phyloP scores from a whole-genome alignment of 64 coral and sea anemone genomes.

The Actinia tenebrosa region DNA sequence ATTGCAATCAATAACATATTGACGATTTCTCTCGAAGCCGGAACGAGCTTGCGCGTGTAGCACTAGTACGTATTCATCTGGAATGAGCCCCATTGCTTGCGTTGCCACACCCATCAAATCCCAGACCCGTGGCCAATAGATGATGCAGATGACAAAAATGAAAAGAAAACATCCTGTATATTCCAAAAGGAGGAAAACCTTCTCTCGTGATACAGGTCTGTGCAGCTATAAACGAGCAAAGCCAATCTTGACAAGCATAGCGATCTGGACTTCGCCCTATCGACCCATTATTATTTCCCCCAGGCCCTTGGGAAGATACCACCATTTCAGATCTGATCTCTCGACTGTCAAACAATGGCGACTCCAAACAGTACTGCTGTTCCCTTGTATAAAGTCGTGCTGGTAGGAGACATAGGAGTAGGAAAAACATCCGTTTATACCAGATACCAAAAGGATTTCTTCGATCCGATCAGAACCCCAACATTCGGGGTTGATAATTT shows the following conservation, averaged over 20 bases:
- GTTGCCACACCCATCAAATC: too few species aligned
- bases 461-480: conserved; percentile 34
- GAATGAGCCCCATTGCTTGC: too few species aligned
- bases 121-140: too few species aligned
- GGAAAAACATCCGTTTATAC: conserved; percentile 77
- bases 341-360: background rate
- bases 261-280: background rate
- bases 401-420: conserved; percentile 77
- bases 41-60: too few species aligned
- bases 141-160: too few species aligned
- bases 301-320: background rate
- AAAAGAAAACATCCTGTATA: too few species aligned
- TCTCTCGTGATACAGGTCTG: background rate
- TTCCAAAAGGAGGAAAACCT: background rate
- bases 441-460: conserved; percentile 67
- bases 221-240: background rate
- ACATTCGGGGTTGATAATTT: conserved; percentile 72
- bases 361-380: background rate
- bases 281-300: background rate
- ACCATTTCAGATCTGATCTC: background rate
- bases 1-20: background rate
- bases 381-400: conserved; percentile 74
- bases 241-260: background rate
- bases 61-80: too few species aligned
- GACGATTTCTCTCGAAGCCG: background rate